Conservation (phyloP, 2,888 invertebrate species). For the Watsonalla binaria region DNA sequence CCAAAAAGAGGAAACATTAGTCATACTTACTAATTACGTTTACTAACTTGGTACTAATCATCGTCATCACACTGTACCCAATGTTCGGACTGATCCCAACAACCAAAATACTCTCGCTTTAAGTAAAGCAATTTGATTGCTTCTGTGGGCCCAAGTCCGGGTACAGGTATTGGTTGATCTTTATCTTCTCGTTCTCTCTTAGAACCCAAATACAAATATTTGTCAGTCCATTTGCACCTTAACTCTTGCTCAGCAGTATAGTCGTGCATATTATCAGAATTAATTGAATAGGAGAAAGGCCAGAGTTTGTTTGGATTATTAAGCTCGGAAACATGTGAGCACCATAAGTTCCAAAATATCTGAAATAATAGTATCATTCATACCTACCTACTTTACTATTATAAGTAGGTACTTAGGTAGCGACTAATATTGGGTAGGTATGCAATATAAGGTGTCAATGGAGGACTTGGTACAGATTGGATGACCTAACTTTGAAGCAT, state of each 20-base stretch:
- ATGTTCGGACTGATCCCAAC: constrained; percentile 47
- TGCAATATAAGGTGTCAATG: no score
- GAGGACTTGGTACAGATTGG: no score
- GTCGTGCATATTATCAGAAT: not conserved
- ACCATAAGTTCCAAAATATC: constrained; percentile 82
- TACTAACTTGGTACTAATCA: constrained; percentile 1
- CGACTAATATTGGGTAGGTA: no score
- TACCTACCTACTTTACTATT: no score
- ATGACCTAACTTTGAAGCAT: no score
- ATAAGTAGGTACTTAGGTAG: not conserved
- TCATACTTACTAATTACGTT: no score
- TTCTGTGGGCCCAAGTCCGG: constrained; percentile 41
- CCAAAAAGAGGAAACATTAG: no score
- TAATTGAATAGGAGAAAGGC: constrained; percentile 9
- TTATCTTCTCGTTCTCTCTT: constrained; percentile 49
- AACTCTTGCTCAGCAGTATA: not conserved
- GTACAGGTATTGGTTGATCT: constrained; percentile 41
- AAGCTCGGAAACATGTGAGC: constrained; percentile 66
- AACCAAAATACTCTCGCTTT: constrained; percentile 47
- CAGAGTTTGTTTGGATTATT: constrained; percentile 23
- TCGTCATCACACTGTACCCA: constrained; percentile 46
- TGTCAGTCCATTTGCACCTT: constrained; percentile 66
- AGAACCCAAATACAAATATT: constrained; percentile 76
- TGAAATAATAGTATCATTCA: constrained; percentile 20
- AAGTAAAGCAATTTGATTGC: constrained; percentile 48